Evolutionary conservation across 2,888 invertebrate species (phyloP), one percentile per base, ranked within the genome.

Genomic region (Tenodera sinensis): DNA sequence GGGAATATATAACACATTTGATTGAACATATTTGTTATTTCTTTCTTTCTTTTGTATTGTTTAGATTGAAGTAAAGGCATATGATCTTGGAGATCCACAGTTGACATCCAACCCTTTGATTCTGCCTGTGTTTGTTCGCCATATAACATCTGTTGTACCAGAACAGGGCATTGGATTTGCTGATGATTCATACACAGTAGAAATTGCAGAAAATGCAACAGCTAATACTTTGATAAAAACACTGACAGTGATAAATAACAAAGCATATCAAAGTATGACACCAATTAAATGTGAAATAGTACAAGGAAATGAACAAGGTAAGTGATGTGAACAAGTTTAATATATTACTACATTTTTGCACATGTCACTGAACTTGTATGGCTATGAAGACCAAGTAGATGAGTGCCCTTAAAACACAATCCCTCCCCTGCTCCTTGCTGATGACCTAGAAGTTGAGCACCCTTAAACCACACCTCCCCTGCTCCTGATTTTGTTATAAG

Each of bases 121-220:
- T 0, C 54, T 71, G 1, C 97, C 96, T 0, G 95, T 98, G 6
- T 97, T 96, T 92, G 97, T 98, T 25, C 96, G 97, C 88, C 98
- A 97, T 92, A 96, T 97, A 0, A 96, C 97, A 0, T 96, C 96
- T 0, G 93, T 94, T 0, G 93, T 95, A 1, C 95, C 95, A 8
- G 95, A 97, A 94, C 96, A 96, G 9, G 97, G 97, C 0, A 94
- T 98, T 47, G 97, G 98, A 1, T 98, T 98, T 92, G 97, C 97
- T 9, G 98, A 98, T 92, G 97, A 97, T 86, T 95, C 96, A 0
- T 98, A 98, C 92, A 97, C 96, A 87, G 96, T 97, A 1, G 97
- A 97, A 90, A 94, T 98, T 0, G 95, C 96, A 0, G 98, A 98
- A 93, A 96, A 97, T 93, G 95, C 96, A 0, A 94, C 94, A 0